Base-by-base conservation (phyloP, 1,140 invertebrate genomes). In the Spodoptera frugiperda region DNA sequence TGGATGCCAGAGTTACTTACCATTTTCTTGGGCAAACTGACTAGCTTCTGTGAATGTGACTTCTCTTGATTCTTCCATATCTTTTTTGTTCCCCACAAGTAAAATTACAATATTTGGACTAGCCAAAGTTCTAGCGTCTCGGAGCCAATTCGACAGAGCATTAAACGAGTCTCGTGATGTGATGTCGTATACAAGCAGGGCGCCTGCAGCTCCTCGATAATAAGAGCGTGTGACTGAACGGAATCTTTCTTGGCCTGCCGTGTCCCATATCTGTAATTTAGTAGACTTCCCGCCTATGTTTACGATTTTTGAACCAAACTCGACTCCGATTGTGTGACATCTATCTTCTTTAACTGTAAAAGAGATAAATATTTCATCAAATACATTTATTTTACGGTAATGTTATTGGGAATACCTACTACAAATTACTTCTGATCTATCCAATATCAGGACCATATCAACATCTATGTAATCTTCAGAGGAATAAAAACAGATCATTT, bases 221-320 rank as follows among this genome's bases (percentile, higher is more conserved):
- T 98, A 98, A 70, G 96, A 97, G 72, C 97, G 94, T 2, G 96
- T 97, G 4, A 98, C 97, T 25, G 97, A 97, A 76, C 97, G 95
- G 84, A 94, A 95, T 67, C 95, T 87, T 75, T 95, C 94, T 77
- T 95, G 94, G 4, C 94, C 94, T n/a, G 94, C 94, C 83, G 94
- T 96, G 87, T 97, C 97, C 97, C 97, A 98, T 80, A 98, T 97
- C 86, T 98, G 97, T 51, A 98, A 92, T 94, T 98, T 98, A 17
- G 97, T 97, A 77, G 97, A 96, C 92, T 97, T 97, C 3, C 97
- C 97, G 79, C 97, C 97, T 86, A 98, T 97, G 77, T 96, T 97
- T 9, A 98, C 96, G 93, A 98, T 97, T 88, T 97, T 97, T 2
- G 97, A 97, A 54, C 97, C 97, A 96, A 98, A 98, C 89, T 98